Evolutionary conservation across 2,797 vertebrate species (phyloP).

Genomic region (Neosilurus hyrtlii): DNA sequence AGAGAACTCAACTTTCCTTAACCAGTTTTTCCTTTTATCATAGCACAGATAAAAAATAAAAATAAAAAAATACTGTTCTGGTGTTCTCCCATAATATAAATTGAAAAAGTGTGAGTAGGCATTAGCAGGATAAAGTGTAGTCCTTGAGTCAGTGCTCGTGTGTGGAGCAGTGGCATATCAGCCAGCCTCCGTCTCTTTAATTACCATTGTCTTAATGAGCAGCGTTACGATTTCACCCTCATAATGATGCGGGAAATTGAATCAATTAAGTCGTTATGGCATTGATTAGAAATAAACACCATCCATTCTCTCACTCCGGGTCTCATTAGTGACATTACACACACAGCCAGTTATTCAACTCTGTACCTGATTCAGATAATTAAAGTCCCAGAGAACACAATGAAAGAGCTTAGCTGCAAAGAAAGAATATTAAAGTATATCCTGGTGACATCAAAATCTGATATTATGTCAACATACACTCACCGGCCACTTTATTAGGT

Average conservation of each 20-base stretch:
- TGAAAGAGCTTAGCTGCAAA: not conserved
- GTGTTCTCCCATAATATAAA: not conserved
- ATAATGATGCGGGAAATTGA: constrained; percentile 63
- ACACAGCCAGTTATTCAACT: not conserved
- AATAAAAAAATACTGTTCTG: not conserved
- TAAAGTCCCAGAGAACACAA: not conserved
- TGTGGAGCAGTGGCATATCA: not conserved
- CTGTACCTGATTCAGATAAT: not conserved
- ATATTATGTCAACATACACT: not conserved
- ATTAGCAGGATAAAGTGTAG: not conserved
- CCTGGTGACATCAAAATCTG: not conserved
- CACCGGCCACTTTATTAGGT: too few species aligned
- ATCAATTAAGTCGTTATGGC: constrained; percentile 65
- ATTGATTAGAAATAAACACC: constrained; percentile 64
- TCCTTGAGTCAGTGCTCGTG: not conserved
- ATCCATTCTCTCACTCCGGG: constrained; percentile 48
- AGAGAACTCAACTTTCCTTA: not conserved
- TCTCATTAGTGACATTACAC: constrained; percentile 9
- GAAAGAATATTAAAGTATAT: not conserved
- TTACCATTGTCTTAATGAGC: constrained; percentile 60
- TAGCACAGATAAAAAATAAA: not conserved
- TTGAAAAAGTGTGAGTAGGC: not conserved
- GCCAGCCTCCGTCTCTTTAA: constrained; percentile 53
- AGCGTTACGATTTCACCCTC: constrained; percentile 55
- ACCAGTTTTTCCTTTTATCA: too few species aligned